Evolutionary conservation across 1,140 invertebrate species (phyloP).

Genomic region (Euglossa dilemma): DNA sequence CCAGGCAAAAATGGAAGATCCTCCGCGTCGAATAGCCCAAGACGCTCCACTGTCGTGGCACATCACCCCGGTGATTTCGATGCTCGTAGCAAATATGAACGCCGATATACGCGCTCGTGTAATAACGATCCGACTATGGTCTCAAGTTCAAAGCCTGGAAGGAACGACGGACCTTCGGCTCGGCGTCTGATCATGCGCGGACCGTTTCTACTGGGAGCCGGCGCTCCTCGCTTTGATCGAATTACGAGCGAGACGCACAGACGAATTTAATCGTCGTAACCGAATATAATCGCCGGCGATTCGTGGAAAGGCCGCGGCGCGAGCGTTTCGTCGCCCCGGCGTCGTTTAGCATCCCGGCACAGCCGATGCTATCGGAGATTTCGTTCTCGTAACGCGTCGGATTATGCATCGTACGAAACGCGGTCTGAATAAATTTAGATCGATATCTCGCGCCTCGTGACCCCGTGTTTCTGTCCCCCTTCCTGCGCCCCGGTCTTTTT

Average conservation of each 20-base stretch:
- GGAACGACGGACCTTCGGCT: neutral
- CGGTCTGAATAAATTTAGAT: constrained; percentile 46
- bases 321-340: neutral
- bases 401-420: constrained; percentile 6
- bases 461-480: neutral
- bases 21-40: neutral
- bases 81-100: neutral
- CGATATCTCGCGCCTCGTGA: constrained; percentile 10
- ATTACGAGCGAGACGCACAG: neutral
- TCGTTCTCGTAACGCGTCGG: constrained; percentile 5
- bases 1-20: constrained; percentile 35
- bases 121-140: neutral
- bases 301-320: neutral
- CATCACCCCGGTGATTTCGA: constrained; percentile 5
- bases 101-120: no score
- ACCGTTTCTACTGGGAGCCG: neutral
- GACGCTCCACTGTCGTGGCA: no score
- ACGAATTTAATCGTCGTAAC: neutral
- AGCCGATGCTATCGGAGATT: constrained; percentile 5
- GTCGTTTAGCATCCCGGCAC: neutral
- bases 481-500: neutral
- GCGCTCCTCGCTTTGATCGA: neutral
- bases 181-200: neutral
- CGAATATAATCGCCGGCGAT: neutral
- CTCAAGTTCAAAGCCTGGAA: neutral